A percentile compares a stretch with the other conserved stretches of the same genome.
These are phyloP conservation scores for Notarius lentiginosus DNA, from an alignment of 2,113 vertebrate species.

Conservation along the genomic window DNA sequence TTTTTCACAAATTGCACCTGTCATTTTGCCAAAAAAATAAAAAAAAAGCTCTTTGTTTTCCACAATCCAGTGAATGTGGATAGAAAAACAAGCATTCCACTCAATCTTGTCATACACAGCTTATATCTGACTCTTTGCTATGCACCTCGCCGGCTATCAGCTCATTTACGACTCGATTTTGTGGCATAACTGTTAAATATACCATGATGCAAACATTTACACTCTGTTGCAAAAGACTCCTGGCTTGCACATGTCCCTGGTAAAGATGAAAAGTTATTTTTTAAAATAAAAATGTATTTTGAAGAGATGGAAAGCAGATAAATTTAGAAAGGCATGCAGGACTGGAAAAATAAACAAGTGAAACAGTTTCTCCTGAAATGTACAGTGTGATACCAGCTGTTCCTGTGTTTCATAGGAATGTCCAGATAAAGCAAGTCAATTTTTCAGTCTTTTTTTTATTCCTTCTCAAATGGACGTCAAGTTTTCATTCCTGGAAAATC, in stretches of 20 bases:
- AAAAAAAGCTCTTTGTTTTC: too few species aligned
- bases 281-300: neutral
- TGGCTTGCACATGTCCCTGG: neutral
- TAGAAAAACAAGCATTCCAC: too few species aligned
- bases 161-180: too few species aligned
- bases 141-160: too few species aligned
- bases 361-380: neutral
- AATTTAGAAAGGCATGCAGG: neutral
- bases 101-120: too few species aligned
- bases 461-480: neutral
- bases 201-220: neutral
- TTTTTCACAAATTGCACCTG: too few species aligned
- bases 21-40: too few species aligned
- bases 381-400: neutral
- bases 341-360: neutral
- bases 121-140: too few species aligned
- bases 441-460: neutral
- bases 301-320: neutral
- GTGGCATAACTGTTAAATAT: too few species aligned
- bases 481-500: constrained; percentile 9
- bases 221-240: neutral
- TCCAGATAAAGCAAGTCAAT: constrained; percentile 20
- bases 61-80: too few species aligned
- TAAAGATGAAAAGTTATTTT: neutral
- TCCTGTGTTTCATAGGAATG: constrained; percentile 5